phyloP scores from a whole-genome alignment of 2,888 invertebrate genomes.

The Pseudococcus jackbeardsleyi region DNA sequence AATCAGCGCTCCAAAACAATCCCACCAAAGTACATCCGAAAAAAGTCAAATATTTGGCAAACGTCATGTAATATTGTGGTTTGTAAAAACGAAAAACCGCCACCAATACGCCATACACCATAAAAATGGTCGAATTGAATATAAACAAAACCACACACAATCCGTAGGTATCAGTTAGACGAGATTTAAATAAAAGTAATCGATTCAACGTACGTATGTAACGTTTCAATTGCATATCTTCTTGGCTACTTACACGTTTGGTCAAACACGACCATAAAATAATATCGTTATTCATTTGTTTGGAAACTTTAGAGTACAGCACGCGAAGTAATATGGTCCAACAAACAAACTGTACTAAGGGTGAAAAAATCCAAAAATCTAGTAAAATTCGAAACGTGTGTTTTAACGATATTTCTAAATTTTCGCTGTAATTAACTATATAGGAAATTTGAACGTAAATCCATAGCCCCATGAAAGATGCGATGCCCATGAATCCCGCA shows the following conservation, averaged over 20 bases:
- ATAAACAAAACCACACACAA: background rate
- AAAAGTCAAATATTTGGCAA: background rate
- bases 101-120: background rate
- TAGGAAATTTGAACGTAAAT: background rate
- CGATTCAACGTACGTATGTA: background rate
- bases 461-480: background rate
- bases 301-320: background rate
- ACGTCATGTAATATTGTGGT: background rate
- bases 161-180: background rate
- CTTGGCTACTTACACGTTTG: background rate
- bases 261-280: background rate
- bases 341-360: background rate
- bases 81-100: background rate
- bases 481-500: background rate
- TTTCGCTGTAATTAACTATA: background rate
- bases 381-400: background rate
- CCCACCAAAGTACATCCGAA: background rate
- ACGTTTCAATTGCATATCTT: background rate
- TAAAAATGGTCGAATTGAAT: background rate
- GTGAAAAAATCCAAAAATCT: constrained; percentile 15
- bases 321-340: background rate
- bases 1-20: background rate
- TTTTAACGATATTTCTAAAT: background rate
- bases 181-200: background rate
- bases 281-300: background rate